Percentiles rank a stretch among this genome's conserved stretches.
These are phyloP conservation scores for Drosophila putrida DNA, from an alignment of 2,888 invertebrate genomes.

Conservation along the genomic window DNA sequence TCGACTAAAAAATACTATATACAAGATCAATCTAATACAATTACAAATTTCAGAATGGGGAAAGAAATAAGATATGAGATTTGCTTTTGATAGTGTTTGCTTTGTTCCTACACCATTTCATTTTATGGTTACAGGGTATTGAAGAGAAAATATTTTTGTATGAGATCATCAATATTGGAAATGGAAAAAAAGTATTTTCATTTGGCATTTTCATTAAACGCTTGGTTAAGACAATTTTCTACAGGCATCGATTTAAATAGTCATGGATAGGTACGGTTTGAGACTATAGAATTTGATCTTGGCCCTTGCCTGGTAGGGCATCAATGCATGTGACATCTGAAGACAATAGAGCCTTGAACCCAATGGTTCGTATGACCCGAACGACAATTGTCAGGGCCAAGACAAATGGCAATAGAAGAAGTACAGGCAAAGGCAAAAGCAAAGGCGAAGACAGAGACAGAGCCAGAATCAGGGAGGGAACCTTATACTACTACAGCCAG, in stretches of 20 bases:
- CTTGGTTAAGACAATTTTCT: conserved; percentile 57
- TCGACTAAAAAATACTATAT: not conserved
- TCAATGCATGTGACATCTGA: conserved; percentile 49
- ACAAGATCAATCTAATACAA: not conserved
- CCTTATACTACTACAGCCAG: conserved; percentile 33
- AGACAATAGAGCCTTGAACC: conserved; percentile 58
- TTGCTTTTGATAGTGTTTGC: not conserved
- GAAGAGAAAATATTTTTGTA: not conserved
- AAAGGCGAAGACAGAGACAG: not conserved
- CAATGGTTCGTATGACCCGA: conserved; percentile 38
- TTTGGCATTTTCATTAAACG: conserved; percentile 74
- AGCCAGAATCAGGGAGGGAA: conserved; percentile 17
- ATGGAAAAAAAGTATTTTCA: conserved; percentile 34
- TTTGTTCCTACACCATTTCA: not conserved
- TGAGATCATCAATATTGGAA: conserved; percentile 37
- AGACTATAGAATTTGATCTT: conserved; percentile 23
- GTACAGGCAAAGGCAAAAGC: conserved; percentile 4
- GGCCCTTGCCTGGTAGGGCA: conserved; percentile 34
- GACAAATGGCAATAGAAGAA: conserved; percentile 54
- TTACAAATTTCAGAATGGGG: not conserved
- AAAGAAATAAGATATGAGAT: not conserved
- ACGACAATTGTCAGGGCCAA: conserved; percentile 64
- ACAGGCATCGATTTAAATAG: conserved; percentile 53
- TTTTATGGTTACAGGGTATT: not conserved
- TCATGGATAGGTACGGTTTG: conserved; percentile 32